Evolutionary conservation across 2,113 vertebrate species (phyloP), one percentile per base, ranked within the genome.

Genomic region (Paradoxurus hermaphroditus): DNA sequence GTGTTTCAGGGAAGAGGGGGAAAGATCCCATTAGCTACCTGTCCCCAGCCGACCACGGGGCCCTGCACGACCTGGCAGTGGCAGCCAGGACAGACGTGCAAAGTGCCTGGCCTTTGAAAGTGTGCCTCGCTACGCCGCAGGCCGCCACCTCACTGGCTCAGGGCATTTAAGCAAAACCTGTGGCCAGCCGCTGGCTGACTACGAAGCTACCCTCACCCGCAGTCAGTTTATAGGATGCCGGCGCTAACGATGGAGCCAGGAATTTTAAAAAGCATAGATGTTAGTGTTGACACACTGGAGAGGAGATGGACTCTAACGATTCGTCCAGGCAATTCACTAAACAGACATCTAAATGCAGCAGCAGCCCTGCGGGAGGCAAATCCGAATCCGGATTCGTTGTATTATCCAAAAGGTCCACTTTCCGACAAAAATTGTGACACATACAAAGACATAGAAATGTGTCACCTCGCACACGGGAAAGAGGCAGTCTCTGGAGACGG

Each of bases 1-100:
- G 70, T 4, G 1, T 0, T 14, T 23, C 41, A 8, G 18, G 63
- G 16, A 56, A 77, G 14, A 9, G 0, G 1, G 9, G 84, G n/a
- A 36, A 53, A 7, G 25, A 27, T 10, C 36, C 7, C 0, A 18
- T 34, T 27, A 10, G 7, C 29, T 18, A 1, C 4, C 2, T 8
- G 77, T 34, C 23, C 70, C 39, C 11, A 16, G 65, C 3, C 25
- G 49, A 21, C 29, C 1, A 0, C 0, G 31, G 53, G 25, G 4
- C 10, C 16, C 39, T 11, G 65, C 29, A 21, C 13, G 10, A 13
- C 73, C 73, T 67, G 36, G 25, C 8, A 19, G 67, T 0, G 0
- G n/a, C 41, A 46, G 51, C 51, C 0, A 3, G 3, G 14, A 0
- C 29, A 25, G 5, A 5, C 6, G 10, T 29, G 51, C 1, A 0